Percentiles rank a stretch among this genome's conserved stretches.
phyloP scores from a whole-genome alignment of 2,888 invertebrate genomes.

The Patella ulyssiponensis region DNA sequence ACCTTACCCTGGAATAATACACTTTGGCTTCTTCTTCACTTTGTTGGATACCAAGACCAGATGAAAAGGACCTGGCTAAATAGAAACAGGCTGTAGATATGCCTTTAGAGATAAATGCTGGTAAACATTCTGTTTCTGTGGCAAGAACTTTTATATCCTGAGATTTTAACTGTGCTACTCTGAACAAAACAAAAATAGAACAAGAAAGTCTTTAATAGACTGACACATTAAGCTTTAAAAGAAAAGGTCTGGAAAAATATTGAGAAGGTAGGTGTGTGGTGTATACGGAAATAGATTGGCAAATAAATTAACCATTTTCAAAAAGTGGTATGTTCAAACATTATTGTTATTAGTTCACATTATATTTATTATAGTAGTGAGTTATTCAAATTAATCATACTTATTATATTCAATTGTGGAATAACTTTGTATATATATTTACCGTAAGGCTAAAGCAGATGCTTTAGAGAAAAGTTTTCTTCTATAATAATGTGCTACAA shows the following conservation, averaged over 20 bases:
- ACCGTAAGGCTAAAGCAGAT: conserved; percentile 70
- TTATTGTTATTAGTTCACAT: too few relatives aligned
- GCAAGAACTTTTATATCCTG: conserved; percentile 59
- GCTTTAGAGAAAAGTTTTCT: conserved; percentile 71
- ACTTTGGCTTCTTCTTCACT: conserved; percentile 59
- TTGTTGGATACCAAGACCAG: conserved; percentile 63
- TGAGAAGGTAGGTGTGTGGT: too few relatives aligned
- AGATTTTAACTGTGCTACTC: conserved; percentile 57
- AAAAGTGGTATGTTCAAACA: too few relatives aligned
- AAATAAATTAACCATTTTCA: too few relatives aligned
- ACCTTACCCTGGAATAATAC: conserved; percentile 67
- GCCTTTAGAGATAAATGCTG: conserved; percentile 66
- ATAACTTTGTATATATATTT: conserved; percentile 18
- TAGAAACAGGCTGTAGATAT: conserved; percentile 69
- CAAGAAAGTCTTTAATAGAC: too few relatives aligned
- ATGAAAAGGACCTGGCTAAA: conserved; percentile 67
- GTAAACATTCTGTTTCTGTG: conserved; percentile 67
- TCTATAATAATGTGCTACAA: conserved; percentile 69
- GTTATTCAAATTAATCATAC: too few relatives aligned
- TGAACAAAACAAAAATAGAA: conserved; percentile 25
- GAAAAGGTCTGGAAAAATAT: too few relatives aligned
- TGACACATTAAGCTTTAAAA: too few relatives aligned
- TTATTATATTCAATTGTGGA: too few relatives aligned
- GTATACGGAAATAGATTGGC: too few relatives aligned
- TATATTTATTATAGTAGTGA: too few relatives aligned